Evolutionary conservation across 2,113 vertebrate species (phyloP).

Genomic region (Centropus bengalensis): DNA sequence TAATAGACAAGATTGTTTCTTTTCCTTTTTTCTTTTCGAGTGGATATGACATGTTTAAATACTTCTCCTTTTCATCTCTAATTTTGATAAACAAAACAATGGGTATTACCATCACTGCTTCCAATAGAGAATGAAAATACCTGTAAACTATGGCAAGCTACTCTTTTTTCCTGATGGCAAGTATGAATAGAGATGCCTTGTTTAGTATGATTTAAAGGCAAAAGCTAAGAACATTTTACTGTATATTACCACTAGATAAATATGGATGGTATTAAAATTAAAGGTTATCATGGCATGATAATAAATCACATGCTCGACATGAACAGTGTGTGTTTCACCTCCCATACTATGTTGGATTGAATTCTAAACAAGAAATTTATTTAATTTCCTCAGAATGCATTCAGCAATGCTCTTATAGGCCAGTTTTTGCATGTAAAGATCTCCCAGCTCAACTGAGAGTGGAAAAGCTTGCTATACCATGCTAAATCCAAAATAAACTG

Average conservation of each 20-base stretch:
- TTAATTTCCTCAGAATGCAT: neutral
- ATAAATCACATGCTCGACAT: neutral
- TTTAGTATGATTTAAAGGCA: neutral
- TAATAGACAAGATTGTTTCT: neutral
- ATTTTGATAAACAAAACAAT: neutral
- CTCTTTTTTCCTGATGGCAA: neutral
- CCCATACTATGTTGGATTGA: neutral
- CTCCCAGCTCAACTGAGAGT: neutral
- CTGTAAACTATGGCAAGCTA: neutral
- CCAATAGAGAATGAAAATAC: neutral
- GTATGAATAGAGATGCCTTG: neutral
- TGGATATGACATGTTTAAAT: neutral
- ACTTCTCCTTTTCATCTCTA: neutral
- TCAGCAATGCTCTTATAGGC: neutral
- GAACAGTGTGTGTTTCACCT: neutral
- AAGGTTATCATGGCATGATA: neutral
- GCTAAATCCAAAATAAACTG: conserved; percentile 24
- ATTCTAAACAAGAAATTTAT: neutral
- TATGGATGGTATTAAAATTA: neutral
- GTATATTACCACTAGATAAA: neutral
- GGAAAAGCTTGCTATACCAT: neutral
- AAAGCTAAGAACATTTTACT: neutral
- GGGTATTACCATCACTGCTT: neutral
- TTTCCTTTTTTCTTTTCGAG: neutral
- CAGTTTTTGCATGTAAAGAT: neutral